Evolutionary conservation across 1,140 invertebrate genomes (phyloP).

Genomic region (Aphis craccivora): DNA sequence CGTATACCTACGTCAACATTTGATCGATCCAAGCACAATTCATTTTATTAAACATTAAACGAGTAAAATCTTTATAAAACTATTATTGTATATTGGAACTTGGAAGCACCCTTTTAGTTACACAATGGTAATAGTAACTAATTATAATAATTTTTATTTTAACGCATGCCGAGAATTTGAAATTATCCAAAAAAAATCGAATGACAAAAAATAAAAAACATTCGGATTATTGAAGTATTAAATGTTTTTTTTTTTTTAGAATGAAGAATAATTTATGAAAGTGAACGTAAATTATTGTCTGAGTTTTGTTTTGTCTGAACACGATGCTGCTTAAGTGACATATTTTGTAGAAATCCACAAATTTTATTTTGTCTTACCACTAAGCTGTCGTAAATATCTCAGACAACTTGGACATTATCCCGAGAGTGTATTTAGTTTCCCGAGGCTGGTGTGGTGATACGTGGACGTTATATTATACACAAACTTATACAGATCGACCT

Average conservation of each 20-base stretch:
- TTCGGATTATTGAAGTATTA: no score
- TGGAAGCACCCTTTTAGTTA: neutral
- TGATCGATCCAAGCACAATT: neutral
- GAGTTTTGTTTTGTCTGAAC: neutral
- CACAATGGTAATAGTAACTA: neutral
- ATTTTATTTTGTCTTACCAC: neutral
- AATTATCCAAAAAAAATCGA: neutral
- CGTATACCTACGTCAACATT: conserved; percentile 1
- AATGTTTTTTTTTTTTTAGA: neutral
- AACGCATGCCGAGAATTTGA: neutral
- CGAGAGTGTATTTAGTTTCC: neutral
- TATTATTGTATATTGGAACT: neutral
- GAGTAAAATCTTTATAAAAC: neutral
- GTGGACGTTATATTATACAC: neutral
- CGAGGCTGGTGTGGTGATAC: neutral
- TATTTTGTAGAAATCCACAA: neutral
- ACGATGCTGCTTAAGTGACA: neutral
- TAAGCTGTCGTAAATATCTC: neutral
- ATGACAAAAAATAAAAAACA: no score
- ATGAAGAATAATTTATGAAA: neutral
- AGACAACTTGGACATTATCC: neutral
- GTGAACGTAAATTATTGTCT: neutral
- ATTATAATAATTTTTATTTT: neutral
- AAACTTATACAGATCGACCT: neutral
- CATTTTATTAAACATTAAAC: neutral